Percentiles rank a stretch among this genome's conserved stretches.
These are phyloP conservation scores for Bombyx mandarina DNA, from an alignment of 1,140 invertebrate genomes.

Conservation along the genomic window DNA sequence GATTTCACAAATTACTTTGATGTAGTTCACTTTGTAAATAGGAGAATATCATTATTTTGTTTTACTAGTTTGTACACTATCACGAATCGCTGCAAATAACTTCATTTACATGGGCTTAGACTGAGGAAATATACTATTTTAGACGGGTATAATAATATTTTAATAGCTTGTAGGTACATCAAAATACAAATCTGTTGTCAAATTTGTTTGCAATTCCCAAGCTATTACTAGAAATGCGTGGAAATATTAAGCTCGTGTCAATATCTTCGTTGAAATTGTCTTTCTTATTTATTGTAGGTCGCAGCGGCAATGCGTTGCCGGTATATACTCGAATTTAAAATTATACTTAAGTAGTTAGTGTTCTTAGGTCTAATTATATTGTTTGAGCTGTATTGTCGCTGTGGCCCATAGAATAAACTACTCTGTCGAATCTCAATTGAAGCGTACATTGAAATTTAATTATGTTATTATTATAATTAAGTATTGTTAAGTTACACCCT, in stretches of 20 bases:
- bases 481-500: constrained; percentile 29
- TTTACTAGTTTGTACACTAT: constrained; percentile 8
- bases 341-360: background rate
- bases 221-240: no score
- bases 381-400: constrained; percentile 1
- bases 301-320: constrained; percentile 1
- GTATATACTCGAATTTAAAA: background rate
- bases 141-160: constrained; percentile 5
- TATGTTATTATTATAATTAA: constrained; percentile 23
- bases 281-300: constrained; percentile 2
- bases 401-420: constrained; percentile 2
- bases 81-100: background rate
- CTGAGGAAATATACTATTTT: constrained; percentile 1
- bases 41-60: constrained; percentile 20
- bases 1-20: constrained; percentile 19
- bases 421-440: constrained; percentile 22
- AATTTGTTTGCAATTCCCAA: background rate
- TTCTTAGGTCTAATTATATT: no score
- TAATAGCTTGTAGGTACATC: constrained; percentile 9
- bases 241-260: no score
- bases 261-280: no score
- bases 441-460: constrained; percentile 29
- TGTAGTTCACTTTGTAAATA: constrained; percentile 31
- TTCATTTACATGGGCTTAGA: constrained; percentile 2
- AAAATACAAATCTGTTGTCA: constrained; percentile 9